Percentiles rank a stretch among this genome's conserved stretches.
phyloP scores from a whole-genome alignment of 1,140 invertebrate genomes.

The Piezodorus guildinii region DNA sequence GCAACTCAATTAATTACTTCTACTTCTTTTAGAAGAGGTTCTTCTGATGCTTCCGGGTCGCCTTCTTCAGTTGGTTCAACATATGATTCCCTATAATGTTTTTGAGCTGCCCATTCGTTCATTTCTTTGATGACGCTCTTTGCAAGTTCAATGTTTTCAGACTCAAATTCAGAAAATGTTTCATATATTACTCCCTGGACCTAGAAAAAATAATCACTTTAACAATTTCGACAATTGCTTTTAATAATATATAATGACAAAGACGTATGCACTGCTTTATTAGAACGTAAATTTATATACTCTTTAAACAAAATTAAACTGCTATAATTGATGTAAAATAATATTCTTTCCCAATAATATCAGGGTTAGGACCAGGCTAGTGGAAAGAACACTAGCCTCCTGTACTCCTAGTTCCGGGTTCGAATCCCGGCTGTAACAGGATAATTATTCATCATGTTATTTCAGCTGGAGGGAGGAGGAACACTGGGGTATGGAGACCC shows the following conservation, averaged over 20 bases:
- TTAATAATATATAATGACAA: not conserved
- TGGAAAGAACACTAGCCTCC: too few species aligned
- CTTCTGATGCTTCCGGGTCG: conserved; percentile 18
- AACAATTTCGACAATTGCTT: conserved; percentile 3
- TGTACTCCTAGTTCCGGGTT: too few species aligned
- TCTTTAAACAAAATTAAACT: too few species aligned
- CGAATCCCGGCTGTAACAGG: too few species aligned
- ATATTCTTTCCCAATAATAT: too few species aligned
- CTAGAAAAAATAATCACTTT: conserved; percentile 34
- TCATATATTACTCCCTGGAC: conserved; percentile 57
- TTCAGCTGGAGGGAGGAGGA: too few species aligned
- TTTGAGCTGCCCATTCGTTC: conserved; percentile 46
- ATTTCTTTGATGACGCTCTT: conserved; percentile 44
- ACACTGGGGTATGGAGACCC: too few species aligned
- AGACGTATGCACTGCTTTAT: not conserved
- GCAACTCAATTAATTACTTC: not conserved
- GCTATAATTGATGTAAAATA: too few species aligned
- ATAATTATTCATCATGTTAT: too few species aligned
- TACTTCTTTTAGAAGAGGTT: conserved; percentile 3
- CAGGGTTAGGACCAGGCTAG: too few species aligned
- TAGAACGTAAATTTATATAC: too few species aligned
- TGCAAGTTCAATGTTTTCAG: conserved; percentile 53
- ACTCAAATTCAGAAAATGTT: conserved; percentile 52
- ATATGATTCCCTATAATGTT: conserved; percentile 39
- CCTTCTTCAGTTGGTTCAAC: not conserved